Conservation (phyloP, 2,888 invertebrate species). For the Alitta virens region DNA sequence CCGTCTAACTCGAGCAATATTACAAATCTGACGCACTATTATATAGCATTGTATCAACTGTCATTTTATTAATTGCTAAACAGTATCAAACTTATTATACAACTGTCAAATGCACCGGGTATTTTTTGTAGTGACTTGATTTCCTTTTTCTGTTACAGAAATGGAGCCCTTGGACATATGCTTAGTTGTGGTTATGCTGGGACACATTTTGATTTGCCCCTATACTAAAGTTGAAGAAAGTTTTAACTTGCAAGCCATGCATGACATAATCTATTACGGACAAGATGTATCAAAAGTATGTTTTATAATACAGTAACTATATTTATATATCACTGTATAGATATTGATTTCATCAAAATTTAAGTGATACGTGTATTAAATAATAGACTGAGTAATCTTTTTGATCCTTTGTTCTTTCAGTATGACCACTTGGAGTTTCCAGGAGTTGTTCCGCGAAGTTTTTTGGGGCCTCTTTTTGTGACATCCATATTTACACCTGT, state of each 20-base stretch:
- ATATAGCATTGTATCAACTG: too few relatives aligned
- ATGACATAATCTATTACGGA: slow-evolving; percentile 89
- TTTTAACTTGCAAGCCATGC: slow-evolving; percentile 96
- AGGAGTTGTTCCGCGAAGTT: slow-evolving; percentile 95
- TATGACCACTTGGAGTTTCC: slow-evolving; percentile 97
- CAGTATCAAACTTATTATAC: too few relatives aligned
- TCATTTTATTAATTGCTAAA: too few relatives aligned
- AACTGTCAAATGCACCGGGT: too few relatives aligned
- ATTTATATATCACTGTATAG: too few relatives aligned
- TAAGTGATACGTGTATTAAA: too few relatives aligned
- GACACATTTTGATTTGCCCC: slow-evolving; percentile 75
- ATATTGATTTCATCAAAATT: too few relatives aligned
- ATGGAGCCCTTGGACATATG: slow-evolving; percentile 1
- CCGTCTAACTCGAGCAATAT: too few relatives aligned
- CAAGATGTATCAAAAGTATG: slow-evolving; percentile 67
- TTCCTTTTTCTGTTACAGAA: neutral
- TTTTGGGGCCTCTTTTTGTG: slow-evolving; percentile 84
- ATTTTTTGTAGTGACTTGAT: neutral
- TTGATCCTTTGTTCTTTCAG: slow-evolving; percentile 62
- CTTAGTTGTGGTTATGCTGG: slow-evolving; percentile 31
- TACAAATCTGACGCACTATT: too few relatives aligned
- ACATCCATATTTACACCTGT: slow-evolving; percentile 77
- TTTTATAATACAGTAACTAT: too few relatives aligned
- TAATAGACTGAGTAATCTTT: too few relatives aligned
- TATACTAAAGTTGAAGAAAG: slow-evolving; percentile 99